Base-by-base conservation (phyloP, 2,888 invertebrate genomes). In the Choristoneura rosaceana region DNA sequence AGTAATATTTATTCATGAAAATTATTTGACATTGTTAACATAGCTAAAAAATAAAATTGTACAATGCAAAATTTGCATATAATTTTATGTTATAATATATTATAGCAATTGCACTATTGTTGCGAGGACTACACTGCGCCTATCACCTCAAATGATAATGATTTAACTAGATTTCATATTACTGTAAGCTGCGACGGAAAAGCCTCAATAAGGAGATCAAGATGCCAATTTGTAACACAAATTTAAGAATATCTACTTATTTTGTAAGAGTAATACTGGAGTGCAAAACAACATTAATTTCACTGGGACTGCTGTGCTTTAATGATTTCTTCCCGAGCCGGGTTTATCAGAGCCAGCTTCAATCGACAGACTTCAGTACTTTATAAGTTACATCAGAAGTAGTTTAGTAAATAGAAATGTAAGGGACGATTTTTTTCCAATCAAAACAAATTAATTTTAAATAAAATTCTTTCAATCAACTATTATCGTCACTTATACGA, bases 61-160 rank as follows among this genome's bases (percentile, higher is more conserved):
- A 93, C 93, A 93, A 92, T 91, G 92, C 92, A 93, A 86, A 87
- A 88, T 79, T 82, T 93, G 92, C 92, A 90, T 91, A 90, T 91
- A 92, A 91, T 91, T 92, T 91, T 88, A 86, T 86, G 82, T 87
- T 87, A 78, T 86, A 86, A 87, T 89, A 84, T 84, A 84, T 84
- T 87, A 87, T 87, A 90, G 91, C 90, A 89, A 93, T 94, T 94
- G 93, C 93, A 93, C 93, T 93, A 92, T 92, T 91, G 90, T 91
- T 92, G 92, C 91, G 91, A 92, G 93, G 93, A 91, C 91, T 93
- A 93, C 89, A 90, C 90, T 90, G 91, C 90, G 87, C 86, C 90
- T 91, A 90, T 84, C 86, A 86, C 86, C 81, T 87, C 83, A 87
- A 87, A 84, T 85, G 82, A 87, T 82, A 86, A 86, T 82, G 88